Evolutionary conservation across 2,113 vertebrate species (phyloP).

Genomic region (Thinocorus orbignyianus): DNA sequence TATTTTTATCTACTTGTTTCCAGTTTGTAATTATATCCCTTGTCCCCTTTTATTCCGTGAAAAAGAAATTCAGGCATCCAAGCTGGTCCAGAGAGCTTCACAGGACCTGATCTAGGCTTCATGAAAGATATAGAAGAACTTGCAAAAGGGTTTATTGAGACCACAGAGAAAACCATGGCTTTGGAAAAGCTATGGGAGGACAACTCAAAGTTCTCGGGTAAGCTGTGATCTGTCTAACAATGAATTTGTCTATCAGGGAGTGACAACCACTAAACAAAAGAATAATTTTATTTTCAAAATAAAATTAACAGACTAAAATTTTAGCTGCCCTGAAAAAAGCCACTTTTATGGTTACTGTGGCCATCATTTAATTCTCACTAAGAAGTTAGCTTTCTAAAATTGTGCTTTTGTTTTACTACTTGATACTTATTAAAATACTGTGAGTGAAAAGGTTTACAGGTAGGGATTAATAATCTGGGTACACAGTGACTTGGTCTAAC

Average conservation of each 20-base stretch:
- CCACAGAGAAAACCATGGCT: slow-evolving; percentile 43
- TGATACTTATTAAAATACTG: neutral
- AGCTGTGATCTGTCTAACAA: neutral
- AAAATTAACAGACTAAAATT: neutral
- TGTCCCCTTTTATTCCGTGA: neutral
- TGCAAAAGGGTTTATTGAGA: slow-evolving; percentile 46
- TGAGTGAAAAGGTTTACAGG: neutral
- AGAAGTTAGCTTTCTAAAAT: neutral
- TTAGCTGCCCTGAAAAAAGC: neutral
- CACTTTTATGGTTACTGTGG: neutral
- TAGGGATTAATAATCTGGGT: neutral
- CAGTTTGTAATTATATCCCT: neutral
- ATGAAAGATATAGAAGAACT: slow-evolving; percentile 68
- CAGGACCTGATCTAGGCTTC: slow-evolving; percentile 18
- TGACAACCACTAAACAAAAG: neutral
- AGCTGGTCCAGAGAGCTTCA: neutral
- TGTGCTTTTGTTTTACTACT: neutral
- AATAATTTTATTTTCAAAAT: neutral
- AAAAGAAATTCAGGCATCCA: neutral
- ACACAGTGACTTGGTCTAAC: neutral
- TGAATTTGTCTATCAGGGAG: neutral
- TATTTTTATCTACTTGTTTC: neutral
- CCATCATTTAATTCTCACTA: neutral
- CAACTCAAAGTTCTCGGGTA: slow-evolving; percentile 45
- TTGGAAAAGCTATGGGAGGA: slow-evolving; percentile 64